Evolutionary conservation across 2,888 invertebrate species (phyloP).

Genomic region (Eupithecia tripunctaria): DNA sequence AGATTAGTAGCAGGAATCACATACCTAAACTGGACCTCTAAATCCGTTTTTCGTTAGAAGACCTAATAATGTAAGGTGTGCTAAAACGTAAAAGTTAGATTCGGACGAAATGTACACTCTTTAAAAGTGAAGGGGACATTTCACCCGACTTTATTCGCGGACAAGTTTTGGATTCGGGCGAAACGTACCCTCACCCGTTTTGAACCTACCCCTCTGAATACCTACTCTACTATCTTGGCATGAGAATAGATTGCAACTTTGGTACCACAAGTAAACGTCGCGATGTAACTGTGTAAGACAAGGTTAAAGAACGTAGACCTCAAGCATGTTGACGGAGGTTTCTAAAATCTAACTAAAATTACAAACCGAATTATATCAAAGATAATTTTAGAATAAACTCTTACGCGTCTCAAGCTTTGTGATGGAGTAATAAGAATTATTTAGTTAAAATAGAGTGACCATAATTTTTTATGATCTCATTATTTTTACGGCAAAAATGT

Average conservation of each 20-base stretch:
- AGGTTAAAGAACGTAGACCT: background rate
- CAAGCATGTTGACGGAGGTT: background rate
- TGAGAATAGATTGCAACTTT: background rate
- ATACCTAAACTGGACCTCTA: background rate
- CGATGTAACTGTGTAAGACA: background rate
- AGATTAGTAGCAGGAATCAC: background rate
- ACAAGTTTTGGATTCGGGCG: no score
- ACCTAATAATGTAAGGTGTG: background rate
- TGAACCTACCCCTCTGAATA: background rate
- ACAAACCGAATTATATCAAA: background rate
- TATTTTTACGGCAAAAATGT: background rate
- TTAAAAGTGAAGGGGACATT: no score
- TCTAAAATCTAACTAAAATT: background rate
- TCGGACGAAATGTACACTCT: no score
- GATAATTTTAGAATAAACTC: background rate
- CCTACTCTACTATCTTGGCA: background rate
- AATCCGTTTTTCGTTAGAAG: background rate
- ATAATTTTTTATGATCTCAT: background rate
- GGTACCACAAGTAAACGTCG: no score
- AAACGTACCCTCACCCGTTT: no score
- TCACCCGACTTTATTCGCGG: no score
- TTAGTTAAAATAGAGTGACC: background rate
- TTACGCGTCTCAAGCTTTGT: background rate
- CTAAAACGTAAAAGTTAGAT: no score
- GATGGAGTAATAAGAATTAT: background rate